Conservation (phyloP, 1,140 invertebrate species). For the Drosophila simulans region DNA sequence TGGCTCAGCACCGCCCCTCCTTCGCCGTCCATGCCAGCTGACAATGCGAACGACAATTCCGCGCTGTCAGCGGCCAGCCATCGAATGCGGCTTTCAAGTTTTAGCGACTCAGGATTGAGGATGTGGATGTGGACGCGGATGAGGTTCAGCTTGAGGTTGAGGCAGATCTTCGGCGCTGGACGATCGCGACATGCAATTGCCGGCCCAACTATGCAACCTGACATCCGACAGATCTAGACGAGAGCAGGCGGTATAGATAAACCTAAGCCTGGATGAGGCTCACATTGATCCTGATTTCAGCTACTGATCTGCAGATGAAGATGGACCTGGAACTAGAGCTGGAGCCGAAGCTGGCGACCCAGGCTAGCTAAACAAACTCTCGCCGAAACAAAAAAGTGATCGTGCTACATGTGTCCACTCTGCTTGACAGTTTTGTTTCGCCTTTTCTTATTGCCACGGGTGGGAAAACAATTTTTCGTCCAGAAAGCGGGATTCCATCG, state of each 20-base stretch:
- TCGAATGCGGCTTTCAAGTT: slow-evolving; percentile 72
- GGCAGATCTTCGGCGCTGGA: slow-evolving; percentile 37
- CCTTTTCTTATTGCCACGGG: slow-evolving; percentile 50
- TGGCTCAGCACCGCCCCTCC: background rate
- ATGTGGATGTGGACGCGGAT: slow-evolving; percentile 13
- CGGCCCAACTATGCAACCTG: slow-evolving; percentile 73
- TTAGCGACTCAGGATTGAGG: slow-evolving; percentile 64
- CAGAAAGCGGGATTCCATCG: slow-evolving; percentile 29
- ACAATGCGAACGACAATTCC: slow-evolving; percentile 82
- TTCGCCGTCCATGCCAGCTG: slow-evolving; percentile 32
- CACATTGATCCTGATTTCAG: slow-evolving; percentile 79
- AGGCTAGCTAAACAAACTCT: slow-evolving; percentile 14
- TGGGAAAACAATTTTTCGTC: slow-evolving; percentile 58
- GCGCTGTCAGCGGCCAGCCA: slow-evolving; percentile 71
- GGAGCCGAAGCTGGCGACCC: background rate
- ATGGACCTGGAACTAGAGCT: slow-evolving; percentile 12
- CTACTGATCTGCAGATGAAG: slow-evolving; percentile 69
- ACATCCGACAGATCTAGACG: slow-evolving; percentile 79
- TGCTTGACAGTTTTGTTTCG: slow-evolving; percentile 76
- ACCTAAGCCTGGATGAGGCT: slow-evolving; percentile 52
- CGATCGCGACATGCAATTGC: slow-evolving; percentile 75
- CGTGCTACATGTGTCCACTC: slow-evolving; percentile 75
- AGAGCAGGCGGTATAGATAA: slow-evolving; percentile 30
- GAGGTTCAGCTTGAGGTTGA: slow-evolving; percentile 8
- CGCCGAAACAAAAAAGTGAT: slow-evolving; percentile 55